Evolutionary conservation across 2,797 vertebrate species (phyloP), one percentile per base, ranked within the genome.

Genomic region (Spatula clypeata): DNA sequence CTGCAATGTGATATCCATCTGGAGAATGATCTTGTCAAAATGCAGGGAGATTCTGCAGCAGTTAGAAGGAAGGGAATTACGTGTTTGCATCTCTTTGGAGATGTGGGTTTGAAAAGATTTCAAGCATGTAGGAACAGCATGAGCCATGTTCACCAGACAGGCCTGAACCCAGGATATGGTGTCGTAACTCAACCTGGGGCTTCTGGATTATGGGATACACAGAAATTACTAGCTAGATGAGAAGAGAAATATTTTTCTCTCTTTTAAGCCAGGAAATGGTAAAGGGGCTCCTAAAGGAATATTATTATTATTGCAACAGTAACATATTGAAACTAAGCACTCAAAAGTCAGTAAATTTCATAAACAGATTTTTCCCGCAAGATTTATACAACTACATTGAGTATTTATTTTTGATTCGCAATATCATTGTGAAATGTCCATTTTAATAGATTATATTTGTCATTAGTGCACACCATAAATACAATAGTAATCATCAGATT

Each of bases 21-120:
- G 73, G 70, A 95, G 53, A 91, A 72, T 15, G 55, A 73, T 53
- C 29, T 66, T 79, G 55, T 90, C 77, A 95, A 79, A 94, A 87
- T 42, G 32, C 45, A 57, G 31, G 21, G 55, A 82, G 12, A 96
- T 94, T 88, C 64, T 79, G n/a, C 51, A 90, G 44, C n/a, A 73
- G 55, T 76, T 82, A 70, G n/a, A 86, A 79, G 31, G 38, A 77
- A 79, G 38, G 19, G 34, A 87, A 79, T 80, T 84, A 69, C 0
- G 1, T 62, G 17, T 66, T 90, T 93, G 34, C 32, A 32, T 79
- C 65, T 54, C 79, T 95, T 83, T 80, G 69, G 84, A 95, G 34
- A 76, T 82, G 53, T 61, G 61, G 72, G 32, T 95, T 96, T 93
- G 87, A 95, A 91, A 83, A 93, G 72, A 86, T 93, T 91, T 95